Conservation (phyloP, 2,797 vertebrate species). For the Melanotaenia parkinsoni region DNA sequence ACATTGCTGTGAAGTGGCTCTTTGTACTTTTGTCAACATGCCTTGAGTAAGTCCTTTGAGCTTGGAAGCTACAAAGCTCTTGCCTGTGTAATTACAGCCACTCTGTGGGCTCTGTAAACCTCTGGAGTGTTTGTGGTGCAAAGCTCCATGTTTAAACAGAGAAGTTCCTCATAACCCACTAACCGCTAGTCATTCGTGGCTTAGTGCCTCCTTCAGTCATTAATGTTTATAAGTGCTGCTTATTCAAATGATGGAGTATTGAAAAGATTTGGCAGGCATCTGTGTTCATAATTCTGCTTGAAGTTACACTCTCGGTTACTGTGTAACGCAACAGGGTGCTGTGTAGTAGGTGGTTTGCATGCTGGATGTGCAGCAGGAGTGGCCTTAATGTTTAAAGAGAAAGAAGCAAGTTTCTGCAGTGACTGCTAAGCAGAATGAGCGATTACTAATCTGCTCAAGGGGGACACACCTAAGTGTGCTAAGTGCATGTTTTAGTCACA, state of each 20-base stretch:
- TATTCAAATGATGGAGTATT: neutral
- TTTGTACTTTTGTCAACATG: slow-evolving; percentile 32
- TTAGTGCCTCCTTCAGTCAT: neutral
- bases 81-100: slow-evolving; percentile 42
- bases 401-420: slow-evolving; percentile 11
- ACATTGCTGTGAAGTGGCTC: slow-evolving; percentile 20
- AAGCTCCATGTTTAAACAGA: slow-evolving; percentile 26
- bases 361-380: slow-evolving; percentile 14
- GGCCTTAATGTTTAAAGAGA: slow-evolving; percentile 2
- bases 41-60: slow-evolving; percentile 17
- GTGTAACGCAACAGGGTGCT: neutral
- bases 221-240: slow-evolving; percentile 7
- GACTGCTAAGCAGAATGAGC: slow-evolving; percentile 1
- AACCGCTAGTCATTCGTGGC: neutral
- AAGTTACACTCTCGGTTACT: neutral
- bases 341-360: slow-evolving; percentile 29
- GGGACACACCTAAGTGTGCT: slow-evolving; percentile 44
- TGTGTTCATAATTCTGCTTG: neutral
- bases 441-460: slow-evolving; percentile 35
- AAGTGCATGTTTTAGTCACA: slow-evolving; percentile 53
- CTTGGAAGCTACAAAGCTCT: slow-evolving; percentile 29
- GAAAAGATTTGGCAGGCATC: slow-evolving; percentile 22
- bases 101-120: slow-evolving; percentile 40
- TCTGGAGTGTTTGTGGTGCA: slow-evolving; percentile 47
- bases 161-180: slow-evolving; percentile 27